phyloP scores from a whole-genome alignment of 2,888 invertebrate genomes.

The Mayetiola destructor region DNA sequence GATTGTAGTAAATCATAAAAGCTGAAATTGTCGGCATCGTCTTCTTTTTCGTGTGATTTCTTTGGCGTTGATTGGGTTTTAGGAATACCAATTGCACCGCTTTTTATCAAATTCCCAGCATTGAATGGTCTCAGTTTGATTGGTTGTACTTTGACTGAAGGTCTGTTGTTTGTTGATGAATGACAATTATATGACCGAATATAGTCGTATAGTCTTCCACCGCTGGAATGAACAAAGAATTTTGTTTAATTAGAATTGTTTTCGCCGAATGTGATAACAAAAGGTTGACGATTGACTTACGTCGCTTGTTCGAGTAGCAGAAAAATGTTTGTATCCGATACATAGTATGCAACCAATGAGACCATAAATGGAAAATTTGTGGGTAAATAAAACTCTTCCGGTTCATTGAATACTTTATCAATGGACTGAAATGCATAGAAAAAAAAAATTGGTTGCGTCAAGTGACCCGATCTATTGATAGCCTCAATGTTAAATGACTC shows the following conservation, averaged over 20 bases:
- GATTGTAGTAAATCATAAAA: conserved; percentile 9
- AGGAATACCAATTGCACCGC: neutral
- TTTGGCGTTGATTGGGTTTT: neutral
- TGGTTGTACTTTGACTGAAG: neutral
- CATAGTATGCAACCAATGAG: conserved; percentile 30
- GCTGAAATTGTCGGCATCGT: neutral
- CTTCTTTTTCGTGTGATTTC: neutral
- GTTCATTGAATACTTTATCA: conserved; percentile 11
- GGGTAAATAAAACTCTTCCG: conserved; percentile 30
- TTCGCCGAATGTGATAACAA: neutral
- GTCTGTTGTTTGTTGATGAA: neutral
- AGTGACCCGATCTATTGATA: neutral
- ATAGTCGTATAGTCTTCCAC: conserved; percentile 16
- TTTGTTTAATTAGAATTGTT: neutral
- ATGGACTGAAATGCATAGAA: conserved; percentile 1
- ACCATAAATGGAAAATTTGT: conserved; percentile 34
- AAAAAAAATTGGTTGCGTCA: neutral
- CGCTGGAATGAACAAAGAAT: neutral
- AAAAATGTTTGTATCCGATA: conserved; percentile 33
- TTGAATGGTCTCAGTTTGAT: neutral
- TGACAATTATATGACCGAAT: conserved; percentile 8
- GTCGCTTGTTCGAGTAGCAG: conserved; percentile 30
- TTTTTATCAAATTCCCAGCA: neutral
- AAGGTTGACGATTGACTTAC: neutral
- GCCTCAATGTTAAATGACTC: conserved; percentile 23